Conservation (phyloP, 2,888 invertebrate genomes). For the Tetranychus truncatus region DNA sequence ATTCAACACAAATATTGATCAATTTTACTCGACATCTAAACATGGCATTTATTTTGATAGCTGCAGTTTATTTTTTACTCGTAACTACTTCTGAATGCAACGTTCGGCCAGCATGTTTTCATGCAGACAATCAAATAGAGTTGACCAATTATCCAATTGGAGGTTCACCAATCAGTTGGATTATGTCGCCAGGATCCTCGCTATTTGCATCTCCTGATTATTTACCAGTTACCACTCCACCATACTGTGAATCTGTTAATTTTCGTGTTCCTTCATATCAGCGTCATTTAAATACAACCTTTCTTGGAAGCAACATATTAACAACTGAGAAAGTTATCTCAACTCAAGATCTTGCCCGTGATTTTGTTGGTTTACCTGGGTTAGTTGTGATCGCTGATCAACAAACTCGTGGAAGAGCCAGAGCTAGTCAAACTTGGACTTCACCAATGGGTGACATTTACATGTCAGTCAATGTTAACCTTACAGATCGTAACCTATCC, state of each 20-base stretch:
- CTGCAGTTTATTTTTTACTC: no score
- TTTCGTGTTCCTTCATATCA: background rate
- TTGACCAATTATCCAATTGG: no score
- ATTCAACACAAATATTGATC: no score
- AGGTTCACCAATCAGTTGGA: no score
- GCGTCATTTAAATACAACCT: background rate
- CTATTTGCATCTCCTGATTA: background rate
- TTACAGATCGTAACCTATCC: background rate
- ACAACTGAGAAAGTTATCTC: background rate
- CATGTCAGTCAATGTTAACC: background rate
- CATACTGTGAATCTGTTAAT: background rate
- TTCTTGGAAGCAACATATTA: background rate
- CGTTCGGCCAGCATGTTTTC: no score
- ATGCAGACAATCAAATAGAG: no score
- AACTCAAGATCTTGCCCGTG: background rate
- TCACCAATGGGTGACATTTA: conserved; percentile 2
- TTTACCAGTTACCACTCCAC: background rate
- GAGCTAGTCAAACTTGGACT: background rate
- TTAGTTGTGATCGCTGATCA: background rate
- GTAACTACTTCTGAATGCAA: no score
- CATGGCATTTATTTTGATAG: no score
- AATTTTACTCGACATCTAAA: no score
- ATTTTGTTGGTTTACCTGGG: background rate
- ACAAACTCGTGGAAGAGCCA: background rate
- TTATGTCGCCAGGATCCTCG: no score